Base-by-base conservation (phyloP, 1,140 invertebrate species). In the Drosophila saltans region DNA sequence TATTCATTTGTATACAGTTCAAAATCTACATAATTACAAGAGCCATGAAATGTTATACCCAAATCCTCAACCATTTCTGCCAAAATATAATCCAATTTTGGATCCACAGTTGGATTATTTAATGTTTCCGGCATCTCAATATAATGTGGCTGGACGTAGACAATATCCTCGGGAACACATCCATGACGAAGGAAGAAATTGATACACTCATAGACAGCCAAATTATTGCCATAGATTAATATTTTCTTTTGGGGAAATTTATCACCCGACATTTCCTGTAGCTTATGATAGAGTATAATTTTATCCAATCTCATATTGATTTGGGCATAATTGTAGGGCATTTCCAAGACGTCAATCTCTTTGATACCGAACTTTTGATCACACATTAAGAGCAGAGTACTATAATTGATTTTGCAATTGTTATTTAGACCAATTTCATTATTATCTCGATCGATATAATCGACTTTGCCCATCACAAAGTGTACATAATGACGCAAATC, bases 281-380 rank as follows among this genome's bases (percentile, higher is more conserved):
- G 1, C 39, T 89, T 89, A 57, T 89, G 69, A 10, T 89, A 89
- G 0, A 88, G 75, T n/a, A 80, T 60, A 2, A 89, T 74, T 45
- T 77, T 88, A 40, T 88, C 83, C 16, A 88, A 55, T 1, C 80
- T 80, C 2, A 26, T 16, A 48, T 88, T 83, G 52, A 74, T 68
- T 1, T 36, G 21, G 1, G 59, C 24, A 64, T 83, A 88, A 55
- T 88, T 88, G 6, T 64, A 33, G 0, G 83, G 80, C 2, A 28
- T 10, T 0, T 5, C 11, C 1, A 0, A 11, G 8, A 1, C 16
- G 16, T 16, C 16, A 28, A 41, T 41, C 10, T 43, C 43, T 2
- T 63, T 26, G 0, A 79, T 39, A 0, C 83, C 83, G n/a, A 41
- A 78, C 7, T 55, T 59, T 0, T 16, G 43, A 11, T 74, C 76